Conservation (phyloP, 2,797 vertebrate genomes). For the Sarcoramphus papa region DNA sequence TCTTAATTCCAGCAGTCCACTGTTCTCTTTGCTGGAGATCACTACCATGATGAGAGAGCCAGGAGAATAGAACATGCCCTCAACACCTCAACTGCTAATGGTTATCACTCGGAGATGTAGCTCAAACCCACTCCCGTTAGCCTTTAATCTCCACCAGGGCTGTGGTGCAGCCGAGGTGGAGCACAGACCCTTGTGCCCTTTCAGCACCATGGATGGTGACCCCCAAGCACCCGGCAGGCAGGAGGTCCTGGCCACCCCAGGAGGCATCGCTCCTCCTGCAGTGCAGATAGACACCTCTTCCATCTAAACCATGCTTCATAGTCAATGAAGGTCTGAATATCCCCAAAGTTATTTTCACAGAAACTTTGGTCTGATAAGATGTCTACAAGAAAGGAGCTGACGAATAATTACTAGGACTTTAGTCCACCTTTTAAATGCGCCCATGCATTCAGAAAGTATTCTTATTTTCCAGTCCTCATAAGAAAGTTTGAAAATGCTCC, state of each 20-base stretch:
- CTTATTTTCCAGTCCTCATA: background rate
- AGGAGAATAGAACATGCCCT: background rate
- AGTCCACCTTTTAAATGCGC: background rate
- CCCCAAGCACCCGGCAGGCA: background rate
- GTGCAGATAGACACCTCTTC: background rate
- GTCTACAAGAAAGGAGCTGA: background rate
- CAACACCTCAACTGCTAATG: background rate
- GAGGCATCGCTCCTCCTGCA: background rate
- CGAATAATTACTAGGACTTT: background rate
- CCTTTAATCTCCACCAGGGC: background rate
- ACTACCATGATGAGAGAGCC: background rate
- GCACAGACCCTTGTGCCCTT: background rate
- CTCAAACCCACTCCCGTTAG: background rate
- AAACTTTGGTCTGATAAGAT: background rate
- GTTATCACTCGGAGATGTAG: background rate
- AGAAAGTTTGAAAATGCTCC: background rate
- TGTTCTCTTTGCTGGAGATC: background rate
- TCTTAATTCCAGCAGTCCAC: background rate
- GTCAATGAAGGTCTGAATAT: background rate
- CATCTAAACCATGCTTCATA: fast-evolving
- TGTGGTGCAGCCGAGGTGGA: fast-evolving
- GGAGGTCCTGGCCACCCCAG: background rate
- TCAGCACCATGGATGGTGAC: background rate
- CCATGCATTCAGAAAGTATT: background rate
- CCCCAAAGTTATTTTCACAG: no score